Evolutionary conservation across 2,113 vertebrate genomes (phyloP), one percentile per base, ranked within the genome.

Genomic region (Myotis lucifugus): DNA sequence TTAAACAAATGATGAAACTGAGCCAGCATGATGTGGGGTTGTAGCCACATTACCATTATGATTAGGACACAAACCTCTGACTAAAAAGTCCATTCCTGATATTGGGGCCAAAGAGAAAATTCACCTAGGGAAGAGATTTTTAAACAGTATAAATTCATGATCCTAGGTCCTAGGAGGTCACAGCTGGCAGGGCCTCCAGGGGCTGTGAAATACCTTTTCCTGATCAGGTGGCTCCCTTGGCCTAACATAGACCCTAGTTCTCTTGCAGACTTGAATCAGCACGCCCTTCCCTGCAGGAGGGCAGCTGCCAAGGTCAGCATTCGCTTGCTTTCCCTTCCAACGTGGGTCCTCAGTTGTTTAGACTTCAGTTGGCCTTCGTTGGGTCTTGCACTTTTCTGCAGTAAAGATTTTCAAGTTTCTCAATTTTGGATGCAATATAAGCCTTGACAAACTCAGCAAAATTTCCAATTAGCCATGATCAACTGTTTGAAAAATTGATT

Each of bases 401-500:
- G 11, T 91, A 93, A 93, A n/a, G 29, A 73, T 81, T 91, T 94
- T 87, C 29, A 94, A 48, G 85, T 92, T 95, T 74, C 42, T 61
- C 27, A 81, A 15, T 84, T 77, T 52, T 59, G 52, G 32, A 50
- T 88, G 8, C 15, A 72, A 12, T 81, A 85, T 74, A 96, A 96
- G 69, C 73, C 73, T 84, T 77, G 59, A 94, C 89, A 56, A 15
- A 66, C 14, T 66, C 64, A 93, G 87, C 84, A 92, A 82, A 67
- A 40, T 52, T 94, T 97, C 77, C 61, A 93, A 32, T 96, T 90
- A 96, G 77, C 66, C 40, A 10, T 52, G 48, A 78, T 78, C 86
- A 96, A 85, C 79, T 93, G 77, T 74, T 93, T 82, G 79, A 78
- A 95, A 94, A 94, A 85, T 89, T 85, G 93, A 94, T 84, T 72